Evolutionary conservation across 2,797 vertebrate species (phyloP), one percentile per base, ranked within the genome.

Genomic region (Melanotaenia trifasciata): DNA sequence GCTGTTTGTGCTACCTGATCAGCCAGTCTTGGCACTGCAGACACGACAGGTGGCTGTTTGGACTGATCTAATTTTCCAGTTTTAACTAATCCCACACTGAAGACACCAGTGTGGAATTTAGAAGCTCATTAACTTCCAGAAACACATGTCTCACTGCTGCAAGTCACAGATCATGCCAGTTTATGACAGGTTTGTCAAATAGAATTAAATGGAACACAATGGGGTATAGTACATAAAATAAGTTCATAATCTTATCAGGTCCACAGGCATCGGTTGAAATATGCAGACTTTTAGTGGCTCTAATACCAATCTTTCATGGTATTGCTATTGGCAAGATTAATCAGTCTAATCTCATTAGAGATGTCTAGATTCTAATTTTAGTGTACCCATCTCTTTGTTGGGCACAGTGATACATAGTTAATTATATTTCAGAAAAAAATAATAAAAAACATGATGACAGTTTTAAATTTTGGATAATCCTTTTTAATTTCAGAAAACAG

Each of bases 291-390:
- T 38, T 13, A 33, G 45, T 69, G 11, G 33, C 28, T 66, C 57
- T 62, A 58, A 62, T 40, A 40, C 33, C 51, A 45, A 16, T 67
- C 22, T 68, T 35, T 54, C 30, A 60, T 64, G 40, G n/a, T 18
- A 64, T 43, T 24, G 35, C 56, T 10, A 33, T 43, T 75, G 68
- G 60, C 58, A 64, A 32, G 47, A 64, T 74, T 28, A 32, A 43
- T 75, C 36, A 58, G 8, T 67, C 30, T 68, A 73, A 80, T 79
- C 68, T 57, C 63, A 80, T 79, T 70, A 69, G 38, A 26, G 28
- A 59, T 1, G 30, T 35, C 5, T 58, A 3, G 22, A 58, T 70
- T 74, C 51, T 67, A 62, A 54, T 67, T 77, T 67, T 50, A 66
- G 54, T 45, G 3, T 5, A 22, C 11, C 14, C 38, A 58, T 63